Percentiles rank a stretch among this genome's conserved stretches.
phyloP scores from a whole-genome alignment of 2,797 vertebrate genomes.

The Eidolon dupreanum region DNA sequence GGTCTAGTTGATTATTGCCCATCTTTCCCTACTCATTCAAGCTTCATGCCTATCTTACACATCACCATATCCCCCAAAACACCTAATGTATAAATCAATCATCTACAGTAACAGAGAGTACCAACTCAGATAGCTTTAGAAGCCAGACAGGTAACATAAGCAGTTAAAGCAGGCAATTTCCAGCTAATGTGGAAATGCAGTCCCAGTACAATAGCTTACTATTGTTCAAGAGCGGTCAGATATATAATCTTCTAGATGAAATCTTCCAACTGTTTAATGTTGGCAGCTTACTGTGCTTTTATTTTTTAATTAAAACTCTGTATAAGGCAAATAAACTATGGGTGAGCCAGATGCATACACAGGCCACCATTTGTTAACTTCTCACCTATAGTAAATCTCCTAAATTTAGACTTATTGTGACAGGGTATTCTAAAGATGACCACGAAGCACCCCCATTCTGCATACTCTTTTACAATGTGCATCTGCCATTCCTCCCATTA shows the following conservation, averaged over 20 bases:
- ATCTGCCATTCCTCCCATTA: not conserved
- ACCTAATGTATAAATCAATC: not conserved
- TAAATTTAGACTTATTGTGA: not conserved
- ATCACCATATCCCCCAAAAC: not conserved
- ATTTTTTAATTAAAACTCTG: not conserved
- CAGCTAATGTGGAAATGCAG: not conserved
- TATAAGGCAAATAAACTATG: not conserved
- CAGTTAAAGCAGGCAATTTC: not conserved
- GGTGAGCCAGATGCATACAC: not conserved
- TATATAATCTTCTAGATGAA: constrained; percentile 27
- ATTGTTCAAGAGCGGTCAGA: not conserved
- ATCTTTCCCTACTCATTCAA: not conserved
- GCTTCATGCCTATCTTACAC: not conserved
- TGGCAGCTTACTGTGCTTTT: not conserved
- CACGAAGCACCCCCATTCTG: not conserved
- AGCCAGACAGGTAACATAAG: not conserved
- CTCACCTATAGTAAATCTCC: not conserved
- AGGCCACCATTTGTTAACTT: not conserved
- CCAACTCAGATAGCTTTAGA: constrained; percentile 6
- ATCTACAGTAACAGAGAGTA: not conserved
- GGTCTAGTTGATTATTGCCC: not conserved
- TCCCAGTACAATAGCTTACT: not conserved
- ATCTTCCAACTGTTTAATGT: not conserved
- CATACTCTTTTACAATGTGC: not conserved
- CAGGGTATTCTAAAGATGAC: not conserved